Evolutionary conservation across 1,140 invertebrate genomes (phyloP).

Genomic region (Drosophila neocordata): DNA sequence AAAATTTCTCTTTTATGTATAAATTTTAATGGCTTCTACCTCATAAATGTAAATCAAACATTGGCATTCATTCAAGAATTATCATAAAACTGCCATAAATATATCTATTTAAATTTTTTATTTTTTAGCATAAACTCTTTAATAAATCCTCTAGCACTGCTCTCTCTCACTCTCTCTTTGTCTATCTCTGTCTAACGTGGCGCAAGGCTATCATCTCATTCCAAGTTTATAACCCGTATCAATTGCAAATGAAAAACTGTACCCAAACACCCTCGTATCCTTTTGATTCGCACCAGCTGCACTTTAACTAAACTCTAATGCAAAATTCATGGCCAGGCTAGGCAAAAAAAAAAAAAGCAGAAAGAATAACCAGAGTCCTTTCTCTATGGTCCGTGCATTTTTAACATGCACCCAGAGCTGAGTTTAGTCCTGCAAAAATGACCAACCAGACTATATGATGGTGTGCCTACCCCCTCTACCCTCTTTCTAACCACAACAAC

Average conservation of each 20-base stretch:
- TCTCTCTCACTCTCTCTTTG: too few relatives aligned
- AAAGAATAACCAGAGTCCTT: constrained; percentile 33
- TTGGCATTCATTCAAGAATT: too few relatives aligned
- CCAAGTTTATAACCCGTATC: background rate
- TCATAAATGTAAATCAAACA: too few relatives aligned
- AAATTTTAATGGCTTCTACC: too few relatives aligned
- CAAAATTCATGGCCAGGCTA: constrained; percentile 71
- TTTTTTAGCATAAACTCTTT: too few relatives aligned
- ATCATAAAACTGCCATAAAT: too few relatives aligned
- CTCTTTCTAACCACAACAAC: constrained; percentile 53
- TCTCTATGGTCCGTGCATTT: constrained; percentile 55
- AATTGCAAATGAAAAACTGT: constrained; percentile 36
- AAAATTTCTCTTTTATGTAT: too few relatives aligned
- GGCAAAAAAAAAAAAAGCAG: constrained; percentile 18
- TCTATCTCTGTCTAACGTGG: too few relatives aligned
- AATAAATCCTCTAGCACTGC: too few relatives aligned
- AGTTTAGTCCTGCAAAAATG: constrained; percentile 48
- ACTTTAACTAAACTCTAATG: constrained; percentile 80
- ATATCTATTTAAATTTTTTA: too few relatives aligned
- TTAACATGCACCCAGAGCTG: constrained; percentile 56
- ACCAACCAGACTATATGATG: constrained; percentile 49
- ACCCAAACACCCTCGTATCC: constrained; percentile 13
- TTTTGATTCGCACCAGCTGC: constrained; percentile 71
- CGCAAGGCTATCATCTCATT: background rate
- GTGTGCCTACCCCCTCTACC: background rate